Conservation (phyloP, 2,113 vertebrate genomes). For the Boulengeromyrus knoepffleri region DNA sequence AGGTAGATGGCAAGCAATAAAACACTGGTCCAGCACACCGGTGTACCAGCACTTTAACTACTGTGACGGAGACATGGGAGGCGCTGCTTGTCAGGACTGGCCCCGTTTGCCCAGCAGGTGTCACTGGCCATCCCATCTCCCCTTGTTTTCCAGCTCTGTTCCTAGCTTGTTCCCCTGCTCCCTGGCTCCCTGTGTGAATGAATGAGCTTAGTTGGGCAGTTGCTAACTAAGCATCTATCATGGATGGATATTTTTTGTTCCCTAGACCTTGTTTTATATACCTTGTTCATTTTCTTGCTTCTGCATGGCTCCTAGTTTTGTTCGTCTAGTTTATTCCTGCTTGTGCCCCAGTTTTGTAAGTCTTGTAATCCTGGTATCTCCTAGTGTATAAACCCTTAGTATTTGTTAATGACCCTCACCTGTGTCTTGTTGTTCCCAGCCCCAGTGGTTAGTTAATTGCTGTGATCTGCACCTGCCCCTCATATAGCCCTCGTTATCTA, state of each 20-base stretch:
- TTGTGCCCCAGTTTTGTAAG: background rate
- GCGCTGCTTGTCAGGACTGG: background rate
- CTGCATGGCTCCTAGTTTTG: background rate
- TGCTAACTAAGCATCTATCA: background rate
- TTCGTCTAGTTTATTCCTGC: background rate
- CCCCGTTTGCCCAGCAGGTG: background rate
- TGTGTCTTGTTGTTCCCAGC: background rate
- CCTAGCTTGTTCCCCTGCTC: background rate
- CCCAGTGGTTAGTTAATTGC: background rate
- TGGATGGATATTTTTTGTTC: background rate
- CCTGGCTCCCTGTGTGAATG: background rate
- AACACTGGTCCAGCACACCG: background rate
- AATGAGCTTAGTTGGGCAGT: background rate
- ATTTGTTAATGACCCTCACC: background rate
- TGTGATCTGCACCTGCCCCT: background rate
- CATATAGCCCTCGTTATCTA: background rate
- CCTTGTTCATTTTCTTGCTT: background rate
- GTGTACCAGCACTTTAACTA: background rate
- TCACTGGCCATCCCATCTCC: background rate
- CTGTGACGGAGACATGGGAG: background rate
- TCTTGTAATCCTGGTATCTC: background rate
- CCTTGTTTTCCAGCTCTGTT: background rate
- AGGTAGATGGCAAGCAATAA: background rate
- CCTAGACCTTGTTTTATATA: background rate
- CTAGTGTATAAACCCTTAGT: background rate